Conservation (phyloP, 2,888 invertebrate species). For the Caenorhabditis virilis region DNA sequence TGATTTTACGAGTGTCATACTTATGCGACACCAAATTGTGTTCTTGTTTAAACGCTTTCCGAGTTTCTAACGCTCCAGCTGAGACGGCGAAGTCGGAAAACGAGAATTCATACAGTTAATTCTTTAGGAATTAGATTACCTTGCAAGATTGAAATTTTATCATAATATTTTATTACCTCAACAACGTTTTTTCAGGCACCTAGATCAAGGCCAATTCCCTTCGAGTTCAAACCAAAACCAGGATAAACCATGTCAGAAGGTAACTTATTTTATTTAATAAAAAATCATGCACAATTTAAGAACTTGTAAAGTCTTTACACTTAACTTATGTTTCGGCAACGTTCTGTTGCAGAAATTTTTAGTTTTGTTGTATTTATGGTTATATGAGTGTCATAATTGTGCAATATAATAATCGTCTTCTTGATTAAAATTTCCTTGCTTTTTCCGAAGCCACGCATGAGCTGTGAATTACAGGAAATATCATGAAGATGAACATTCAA, state of each 20-base stretch:
- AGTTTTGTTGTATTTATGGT: constrained; percentile 7
- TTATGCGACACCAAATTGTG: constrained; percentile 20
- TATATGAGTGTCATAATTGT: constrained; percentile 44
- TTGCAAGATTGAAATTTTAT: too few species aligned
- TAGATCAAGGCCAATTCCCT: too few species aligned
- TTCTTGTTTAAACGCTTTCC: too few species aligned
- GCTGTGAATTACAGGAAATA: background rate
- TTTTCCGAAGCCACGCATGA: constrained; percentile 7
- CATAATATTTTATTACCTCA: too few species aligned
- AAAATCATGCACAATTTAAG: constrained; percentile 34
- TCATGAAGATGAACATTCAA: background rate
- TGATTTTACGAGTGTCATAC: constrained; percentile 28
- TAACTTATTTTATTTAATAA: background rate
- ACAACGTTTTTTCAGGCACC: too few species aligned
- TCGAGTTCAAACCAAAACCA: too few species aligned
- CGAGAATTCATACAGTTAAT: too few species aligned
- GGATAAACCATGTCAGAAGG: too few species aligned
- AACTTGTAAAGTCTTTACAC: constrained; percentile 23
- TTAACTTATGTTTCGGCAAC: background rate
- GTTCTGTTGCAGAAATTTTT: constrained; percentile 10
- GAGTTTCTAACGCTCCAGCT: too few species aligned
- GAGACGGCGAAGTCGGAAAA: too few species aligned
- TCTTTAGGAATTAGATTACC: too few species aligned
- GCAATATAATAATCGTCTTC: constrained; percentile 18
- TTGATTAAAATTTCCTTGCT: background rate